Evolutionary conservation across 2,888 invertebrate genomes (phyloP), one percentile per base, ranked within the genome.

Genomic region (Tyria jacobaeae): DNA sequence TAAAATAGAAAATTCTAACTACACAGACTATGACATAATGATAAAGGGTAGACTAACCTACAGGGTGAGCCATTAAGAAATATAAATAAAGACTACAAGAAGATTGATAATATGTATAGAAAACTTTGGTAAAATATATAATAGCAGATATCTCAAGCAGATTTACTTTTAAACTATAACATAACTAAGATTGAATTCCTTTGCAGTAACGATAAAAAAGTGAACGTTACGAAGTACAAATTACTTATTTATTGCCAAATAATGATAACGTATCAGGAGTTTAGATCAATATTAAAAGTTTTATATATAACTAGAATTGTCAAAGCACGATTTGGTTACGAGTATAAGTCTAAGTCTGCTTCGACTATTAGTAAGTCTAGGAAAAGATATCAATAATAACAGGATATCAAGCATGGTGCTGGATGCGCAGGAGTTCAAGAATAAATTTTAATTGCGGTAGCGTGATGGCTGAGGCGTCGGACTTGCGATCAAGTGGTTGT

Each of bases 371-470:
- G 25, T 48, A 39, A 50, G 25, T 52, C 37, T 17, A 15, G 41
- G 21, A 52, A 48, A 14, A 25, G 31, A 56, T 63, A 58, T 58
- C 35, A 59, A 25, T 56, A 27, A 62, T 52, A 39, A 62, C 58
- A 68, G n/a, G n/a, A n/a, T n/a, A n/a, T n/a, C 58, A 76, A 76
- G 76, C 76, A 67, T 69, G 66, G 66, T 72, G 68, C 52, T 64
- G 71, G 53, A 68, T 77, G 74, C 74, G 62, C 51, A 52, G 70
- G 70, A 71, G 63, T 68, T 57, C 24, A 51, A 67, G 74, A 73
- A 74, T 25, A 75, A 73, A 75, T 50, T 67, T 59, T 31, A 64
- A 70, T 37, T 68, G n/a, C n/a, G n/a, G n/a, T n/a, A n/a, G n/a
- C n/a, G n/a, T n/a, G n/a, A n/a, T n/a, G n/a, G n/a, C n/a, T n/a